phyloP scores from a whole-genome alignment of 2,113 vertebrate genomes.

The Peromyscus leucopus region DNA sequence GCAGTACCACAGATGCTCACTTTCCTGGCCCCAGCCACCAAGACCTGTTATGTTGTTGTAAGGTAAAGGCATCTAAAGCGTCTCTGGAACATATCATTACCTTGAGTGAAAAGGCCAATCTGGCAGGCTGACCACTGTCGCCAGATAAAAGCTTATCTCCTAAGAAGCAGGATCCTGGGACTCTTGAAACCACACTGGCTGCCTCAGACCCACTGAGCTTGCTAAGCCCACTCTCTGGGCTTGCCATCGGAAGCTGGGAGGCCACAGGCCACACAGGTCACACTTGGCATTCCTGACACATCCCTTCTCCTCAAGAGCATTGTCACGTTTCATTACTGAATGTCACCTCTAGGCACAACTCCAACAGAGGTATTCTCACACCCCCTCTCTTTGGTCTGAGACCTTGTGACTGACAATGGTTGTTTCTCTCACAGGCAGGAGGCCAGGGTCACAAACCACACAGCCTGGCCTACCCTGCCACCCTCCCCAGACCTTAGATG shows the following conservation, averaged over 20 bases:
- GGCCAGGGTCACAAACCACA: neutral
- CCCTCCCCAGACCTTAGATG: neutral
- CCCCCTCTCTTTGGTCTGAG: neutral
- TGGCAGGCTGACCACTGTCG: neutral
- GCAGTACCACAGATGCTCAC: neutral
- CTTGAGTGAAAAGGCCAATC: neutral
- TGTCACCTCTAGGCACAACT: neutral
- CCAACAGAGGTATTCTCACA: neutral
- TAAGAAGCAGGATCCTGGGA: neutral
- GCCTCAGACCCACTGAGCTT: neutral
- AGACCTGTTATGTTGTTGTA: neutral
- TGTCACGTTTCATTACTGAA: conserved; percentile 11
- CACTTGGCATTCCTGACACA: no score
- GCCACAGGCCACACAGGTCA: neutral
- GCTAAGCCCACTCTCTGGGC: neutral
- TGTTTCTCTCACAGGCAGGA: neutral
- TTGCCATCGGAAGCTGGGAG: neutral
- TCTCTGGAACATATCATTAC: neutral
- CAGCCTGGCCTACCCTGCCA: neutral
- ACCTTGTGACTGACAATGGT: neutral
- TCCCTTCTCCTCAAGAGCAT: neutral
- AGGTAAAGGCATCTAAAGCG: neutral
- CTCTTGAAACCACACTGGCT: neutral
- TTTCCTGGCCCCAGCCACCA: neutral
- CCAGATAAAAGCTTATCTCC: neutral